phyloP scores from a whole-genome alignment of 2,797 vertebrate genomes.

The Oreortyx pictus region DNA sequence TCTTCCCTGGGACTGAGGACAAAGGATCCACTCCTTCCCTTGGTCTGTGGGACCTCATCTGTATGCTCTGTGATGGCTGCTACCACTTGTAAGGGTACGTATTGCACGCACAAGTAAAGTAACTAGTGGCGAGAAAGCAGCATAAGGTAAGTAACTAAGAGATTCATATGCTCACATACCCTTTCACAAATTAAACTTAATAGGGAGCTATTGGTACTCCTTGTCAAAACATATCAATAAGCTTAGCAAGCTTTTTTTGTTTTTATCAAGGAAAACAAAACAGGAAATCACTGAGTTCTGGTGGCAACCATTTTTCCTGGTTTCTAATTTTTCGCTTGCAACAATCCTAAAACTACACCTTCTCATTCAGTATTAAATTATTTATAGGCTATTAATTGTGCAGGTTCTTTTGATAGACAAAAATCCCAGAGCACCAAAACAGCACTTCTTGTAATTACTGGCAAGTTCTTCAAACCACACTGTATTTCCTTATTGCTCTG shows the following conservation, averaged over 20 bases:
- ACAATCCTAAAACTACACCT: background rate
- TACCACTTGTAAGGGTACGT: background rate
- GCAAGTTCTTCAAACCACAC: background rate
- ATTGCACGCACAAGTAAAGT: background rate
- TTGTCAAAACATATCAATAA: background rate
- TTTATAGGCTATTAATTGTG: background rate
- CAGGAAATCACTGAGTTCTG: background rate
- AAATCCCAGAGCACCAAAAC: background rate
- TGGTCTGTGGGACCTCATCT: background rate
- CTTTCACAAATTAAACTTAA: background rate
- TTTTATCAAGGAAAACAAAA: background rate
- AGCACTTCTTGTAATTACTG: conserved; percentile 13
- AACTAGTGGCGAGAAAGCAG: background rate
- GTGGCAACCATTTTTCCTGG: background rate
- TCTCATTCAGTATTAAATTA: background rate
- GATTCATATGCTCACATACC: background rate
- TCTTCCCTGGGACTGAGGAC: background rate
- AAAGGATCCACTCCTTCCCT: background rate
- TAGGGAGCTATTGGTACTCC: background rate
- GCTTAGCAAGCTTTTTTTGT: background rate
- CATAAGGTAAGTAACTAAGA: background rate
- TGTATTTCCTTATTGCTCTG: background rate
- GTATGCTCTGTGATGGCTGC: background rate
- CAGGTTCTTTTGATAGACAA: background rate
- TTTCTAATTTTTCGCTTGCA: background rate